Evolutionary conservation across 2,113 vertebrate species (phyloP), one percentile per base, ranked within the genome.

Genomic region (Corythaixoides concolor): DNA sequence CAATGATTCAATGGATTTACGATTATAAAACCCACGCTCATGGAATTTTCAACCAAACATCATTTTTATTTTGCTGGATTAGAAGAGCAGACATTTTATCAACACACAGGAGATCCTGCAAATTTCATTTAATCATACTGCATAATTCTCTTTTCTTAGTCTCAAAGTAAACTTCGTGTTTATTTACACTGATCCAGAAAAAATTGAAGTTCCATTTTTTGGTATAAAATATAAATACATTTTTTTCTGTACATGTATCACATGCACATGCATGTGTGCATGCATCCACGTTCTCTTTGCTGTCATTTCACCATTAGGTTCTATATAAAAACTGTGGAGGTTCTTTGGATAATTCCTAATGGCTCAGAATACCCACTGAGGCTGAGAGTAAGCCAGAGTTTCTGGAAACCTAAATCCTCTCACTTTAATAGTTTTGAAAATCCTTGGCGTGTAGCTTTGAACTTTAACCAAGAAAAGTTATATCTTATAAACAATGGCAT

Each of bases 401-500:
- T 98, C 98, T 98, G 98, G 98, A 97, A 98, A 97, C 89, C 97
- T 97, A 98, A 98, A 96, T 95, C 93, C 91, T 97, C 80, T 98
- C 94, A 93, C 98, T 98, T 98, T 97, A 98, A 98, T 97, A 97
- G 94, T 97, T 98, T 98, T 97, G 81, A 97, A 98, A 98, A 98
- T 98, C 97, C 97, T 98, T 98, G 97, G 98, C 97, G 84, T 98
- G 98, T 96, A 98, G 97, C 99, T 99, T 99, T 99, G 99, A 99
- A 99, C 97, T 96, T 97, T 89, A 98, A 99, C 99, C 99, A 99
- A 99, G 98, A 99, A 99, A 99, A 99, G 99, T 98, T 98, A 97
- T 97, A 98, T 98, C 98, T 98, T 98, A 98, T 99, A 99, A 99
- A 99, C 99, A 99, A 99, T 98, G 98, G 98, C 97, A 98, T 98